Percentiles rank a stretch among this genome's conserved stretches.
These are phyloP conservation scores for Oryzias celebensis DNA, from an alignment of 2,113 vertebrate genomes.

Conservation along the genomic window DNA sequence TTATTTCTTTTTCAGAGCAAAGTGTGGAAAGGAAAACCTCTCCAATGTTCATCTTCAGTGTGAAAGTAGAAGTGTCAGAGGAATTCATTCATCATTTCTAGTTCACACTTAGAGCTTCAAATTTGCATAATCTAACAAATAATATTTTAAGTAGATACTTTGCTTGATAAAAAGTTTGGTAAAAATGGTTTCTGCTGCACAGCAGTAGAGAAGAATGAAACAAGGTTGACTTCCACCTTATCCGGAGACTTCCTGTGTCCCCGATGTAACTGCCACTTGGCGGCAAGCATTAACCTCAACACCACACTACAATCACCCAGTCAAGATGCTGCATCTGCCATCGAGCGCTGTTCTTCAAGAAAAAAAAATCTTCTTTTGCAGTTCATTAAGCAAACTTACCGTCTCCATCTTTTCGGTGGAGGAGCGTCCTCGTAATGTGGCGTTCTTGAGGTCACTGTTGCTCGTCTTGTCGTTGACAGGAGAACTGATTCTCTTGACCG, in stretches of 20 bases:
- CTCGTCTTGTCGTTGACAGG: slow-evolving; percentile 77
- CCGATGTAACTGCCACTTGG: slow-evolving; percentile 40
- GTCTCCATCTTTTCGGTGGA: slow-evolving; percentile 90
- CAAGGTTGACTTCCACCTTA: slow-evolving; percentile 35
- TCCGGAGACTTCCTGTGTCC: slow-evolving; percentile 47
- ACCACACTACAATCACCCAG: background rate
- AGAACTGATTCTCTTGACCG: slow-evolving; percentile 72
- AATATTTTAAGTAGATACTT: background rate
- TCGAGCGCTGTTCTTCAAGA: background rate
- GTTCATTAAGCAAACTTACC: slow-evolving; percentile 76
- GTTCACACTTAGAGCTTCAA: too few relatives aligned
- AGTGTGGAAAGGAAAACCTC: slow-evolving; percentile 23
- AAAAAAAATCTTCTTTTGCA: background rate
- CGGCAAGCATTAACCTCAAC: slow-evolving; percentile 25
- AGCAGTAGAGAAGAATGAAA: slow-evolving; percentile 17
- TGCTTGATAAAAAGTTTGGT: background rate
- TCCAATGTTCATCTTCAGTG: slow-evolving; percentile 2
- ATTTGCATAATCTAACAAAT: too few relatives aligned
- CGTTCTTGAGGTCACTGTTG: slow-evolving; percentile 79
- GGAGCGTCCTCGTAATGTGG: slow-evolving; percentile 77
- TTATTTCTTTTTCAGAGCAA: slow-evolving; percentile 31
- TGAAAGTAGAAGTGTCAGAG: background rate
- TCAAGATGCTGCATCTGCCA: background rate
- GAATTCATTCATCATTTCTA: slow-evolving; percentile 12
- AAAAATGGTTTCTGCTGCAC: too few relatives aligned